A percentile compares a stretch with the other conserved stretches of the same genome.
Evolutionary conservation across 2,113 vertebrate species (phyloP).

Genomic region (Apteryx mantelli): DNA sequence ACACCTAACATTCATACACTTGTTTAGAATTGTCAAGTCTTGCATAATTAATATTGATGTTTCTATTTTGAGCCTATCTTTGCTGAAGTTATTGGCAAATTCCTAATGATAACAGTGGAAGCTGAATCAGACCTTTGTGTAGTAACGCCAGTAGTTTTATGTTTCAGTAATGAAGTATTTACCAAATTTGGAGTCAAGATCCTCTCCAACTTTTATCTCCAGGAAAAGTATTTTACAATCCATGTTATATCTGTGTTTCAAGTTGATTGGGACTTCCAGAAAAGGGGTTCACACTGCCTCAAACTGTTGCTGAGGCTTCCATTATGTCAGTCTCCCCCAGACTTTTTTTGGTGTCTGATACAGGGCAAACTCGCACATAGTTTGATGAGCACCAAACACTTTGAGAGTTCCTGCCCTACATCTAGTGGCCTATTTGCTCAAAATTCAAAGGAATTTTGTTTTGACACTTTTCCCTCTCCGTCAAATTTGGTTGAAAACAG

Average conservation of each 20-base stretch:
- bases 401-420: neutral
- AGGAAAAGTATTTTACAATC: neutral
- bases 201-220: neutral
- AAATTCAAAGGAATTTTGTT: no score
- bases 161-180: neutral
- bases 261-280: neutral
- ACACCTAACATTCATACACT: neutral
- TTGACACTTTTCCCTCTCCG: neutral
- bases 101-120: neutral
- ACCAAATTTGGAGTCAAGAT: neutral
- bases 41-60: neutral
- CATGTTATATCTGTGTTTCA: fast-evolving
- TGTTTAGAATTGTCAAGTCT: neutral
- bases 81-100: neutral
- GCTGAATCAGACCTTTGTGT: neutral
- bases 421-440: neutral
- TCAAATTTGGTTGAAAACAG: neutral
- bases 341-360: neutral
- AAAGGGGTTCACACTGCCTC: neutral
- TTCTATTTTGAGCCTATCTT: neutral
- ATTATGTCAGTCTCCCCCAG: neutral
- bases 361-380: neutral
- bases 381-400: neutral
- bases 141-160: neutral
- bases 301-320: neutral